phyloP scores from a whole-genome alignment of 2,797 vertebrate genomes.

The Rhynchonycteris naso region DNA sequence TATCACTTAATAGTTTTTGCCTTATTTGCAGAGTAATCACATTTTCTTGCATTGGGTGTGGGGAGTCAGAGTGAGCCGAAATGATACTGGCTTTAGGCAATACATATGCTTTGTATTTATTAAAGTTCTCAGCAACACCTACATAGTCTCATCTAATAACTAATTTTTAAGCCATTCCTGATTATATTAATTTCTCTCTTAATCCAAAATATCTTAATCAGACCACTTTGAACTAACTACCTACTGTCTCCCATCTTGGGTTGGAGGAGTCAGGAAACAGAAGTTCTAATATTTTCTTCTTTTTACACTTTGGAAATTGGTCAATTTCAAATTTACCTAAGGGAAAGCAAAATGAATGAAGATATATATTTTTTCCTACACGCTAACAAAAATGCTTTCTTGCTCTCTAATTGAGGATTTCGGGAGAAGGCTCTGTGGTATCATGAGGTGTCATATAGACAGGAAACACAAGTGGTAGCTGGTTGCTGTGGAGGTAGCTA shows the following conservation, averaged over 20 bases:
- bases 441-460: constrained; percentile 34
- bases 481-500: constrained; percentile 38
- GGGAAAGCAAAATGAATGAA: background rate
- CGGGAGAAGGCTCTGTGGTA: constrained; percentile 31
- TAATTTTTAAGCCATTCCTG: background rate
- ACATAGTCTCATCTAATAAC: background rate
- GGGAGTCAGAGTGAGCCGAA: background rate
- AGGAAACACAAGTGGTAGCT: constrained; percentile 59
- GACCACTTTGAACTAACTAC: background rate
- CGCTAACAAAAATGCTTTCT: constrained; percentile 1
- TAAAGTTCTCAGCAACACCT: constrained; percentile 2
- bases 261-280: background rate
- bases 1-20: background rate
- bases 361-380: background rate
- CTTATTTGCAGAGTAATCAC: background rate
- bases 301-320: background rate
- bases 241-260: background rate
- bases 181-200: background rate
- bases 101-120: constrained; percentile 55
- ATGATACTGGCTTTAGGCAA: constrained; percentile 54
- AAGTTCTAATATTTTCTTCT: background rate
- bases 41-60: background rate
- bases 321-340: constrained; percentile 31
- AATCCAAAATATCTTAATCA: background rate
- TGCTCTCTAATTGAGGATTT: constrained; percentile 49